Conservation (phyloP, 92 coral and sea anemone species). For the Parazoanthus swiftii region DNA sequence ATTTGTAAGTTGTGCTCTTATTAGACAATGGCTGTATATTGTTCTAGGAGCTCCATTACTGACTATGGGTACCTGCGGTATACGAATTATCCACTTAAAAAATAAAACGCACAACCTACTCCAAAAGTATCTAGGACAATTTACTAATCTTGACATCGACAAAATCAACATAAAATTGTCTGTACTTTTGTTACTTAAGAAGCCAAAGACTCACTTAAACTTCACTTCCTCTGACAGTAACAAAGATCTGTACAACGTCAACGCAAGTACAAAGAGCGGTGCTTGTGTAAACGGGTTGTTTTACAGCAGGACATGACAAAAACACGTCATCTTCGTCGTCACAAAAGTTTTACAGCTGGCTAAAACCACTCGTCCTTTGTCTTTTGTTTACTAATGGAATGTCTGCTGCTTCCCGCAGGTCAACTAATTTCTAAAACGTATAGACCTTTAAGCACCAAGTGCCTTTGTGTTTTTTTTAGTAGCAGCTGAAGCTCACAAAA, state of each 20-base stretch:
- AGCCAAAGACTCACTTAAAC: not conserved
- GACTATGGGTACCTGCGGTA: not conserved
- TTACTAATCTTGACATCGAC: not conserved
- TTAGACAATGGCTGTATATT: not conserved
- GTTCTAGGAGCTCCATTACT: not conserved
- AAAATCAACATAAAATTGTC: not conserved
- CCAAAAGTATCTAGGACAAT: not conserved
- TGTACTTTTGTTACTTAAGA: not conserved
- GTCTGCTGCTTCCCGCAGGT: not conserved
- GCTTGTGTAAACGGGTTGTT: not conserved
- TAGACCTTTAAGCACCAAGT: not conserved
- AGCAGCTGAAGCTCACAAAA: not conserved
- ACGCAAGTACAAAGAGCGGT: not conserved
- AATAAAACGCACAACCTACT: not conserved
- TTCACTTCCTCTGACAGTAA: not conserved
- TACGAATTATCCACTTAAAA: not conserved
- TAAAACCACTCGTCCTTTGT: not conserved
- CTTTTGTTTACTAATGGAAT: not conserved
- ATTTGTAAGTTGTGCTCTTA: not conserved
- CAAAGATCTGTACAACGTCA: no score
- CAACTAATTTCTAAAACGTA: not conserved
- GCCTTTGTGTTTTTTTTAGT: not conserved
- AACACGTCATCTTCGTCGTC: not conserved
- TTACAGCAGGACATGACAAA: not conserved
- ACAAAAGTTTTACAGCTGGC: not conserved